Percentiles rank a stretch among this genome's conserved stretches.
Evolutionary conservation across 2,797 vertebrate species (phyloP).

Genomic region (Chromis chromis): DNA sequence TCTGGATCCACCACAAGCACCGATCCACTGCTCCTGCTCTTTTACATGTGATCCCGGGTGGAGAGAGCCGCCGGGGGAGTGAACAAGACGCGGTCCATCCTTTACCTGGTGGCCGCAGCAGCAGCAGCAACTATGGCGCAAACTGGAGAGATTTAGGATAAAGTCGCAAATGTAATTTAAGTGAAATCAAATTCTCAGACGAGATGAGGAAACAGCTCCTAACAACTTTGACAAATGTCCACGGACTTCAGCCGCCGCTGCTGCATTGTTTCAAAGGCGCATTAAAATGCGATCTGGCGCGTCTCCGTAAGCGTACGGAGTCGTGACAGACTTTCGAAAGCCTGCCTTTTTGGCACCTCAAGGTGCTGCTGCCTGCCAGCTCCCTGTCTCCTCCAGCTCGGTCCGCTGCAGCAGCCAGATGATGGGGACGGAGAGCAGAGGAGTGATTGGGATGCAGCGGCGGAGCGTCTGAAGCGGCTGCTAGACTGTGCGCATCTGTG

Average conservation of each 20-base stretch:
- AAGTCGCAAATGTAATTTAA: conserved; percentile 43
- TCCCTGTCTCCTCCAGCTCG: conserved; percentile 29
- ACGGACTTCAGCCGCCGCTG: conserved; percentile 32
- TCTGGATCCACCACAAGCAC: conserved; percentile 35
- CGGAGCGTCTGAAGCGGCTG: conserved; percentile 57
- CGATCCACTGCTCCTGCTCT: conserved; percentile 46
- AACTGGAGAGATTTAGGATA: conserved; percentile 2
- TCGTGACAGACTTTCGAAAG: conserved; percentile 59
- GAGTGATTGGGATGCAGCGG: conserved; percentile 51
- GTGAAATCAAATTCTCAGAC: conserved; percentile 29
- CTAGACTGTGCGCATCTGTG: conserved; percentile 79
- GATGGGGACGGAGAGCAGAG: conserved; percentile 34
- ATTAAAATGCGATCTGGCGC: conserved; percentile 6
- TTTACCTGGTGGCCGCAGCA: conserved; percentile 32
- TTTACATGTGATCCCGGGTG: conserved; percentile 62
- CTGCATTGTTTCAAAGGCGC: conserved; percentile 11
- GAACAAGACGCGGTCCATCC: conserved; percentile 61
- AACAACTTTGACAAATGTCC: conserved; percentile 61
- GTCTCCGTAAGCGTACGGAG: conserved; percentile 45
- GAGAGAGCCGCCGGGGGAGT: conserved; percentile 27
- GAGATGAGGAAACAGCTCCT: conserved; percentile 17
- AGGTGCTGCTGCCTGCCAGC: conserved; percentile 24
- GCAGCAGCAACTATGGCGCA: conserved; percentile 16
- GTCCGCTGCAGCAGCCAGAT: conserved; percentile 50
- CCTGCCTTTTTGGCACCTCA: conserved; percentile 22